phyloP scores from a whole-genome alignment of 2,888 invertebrate species.

The Eulithis prunata region DNA sequence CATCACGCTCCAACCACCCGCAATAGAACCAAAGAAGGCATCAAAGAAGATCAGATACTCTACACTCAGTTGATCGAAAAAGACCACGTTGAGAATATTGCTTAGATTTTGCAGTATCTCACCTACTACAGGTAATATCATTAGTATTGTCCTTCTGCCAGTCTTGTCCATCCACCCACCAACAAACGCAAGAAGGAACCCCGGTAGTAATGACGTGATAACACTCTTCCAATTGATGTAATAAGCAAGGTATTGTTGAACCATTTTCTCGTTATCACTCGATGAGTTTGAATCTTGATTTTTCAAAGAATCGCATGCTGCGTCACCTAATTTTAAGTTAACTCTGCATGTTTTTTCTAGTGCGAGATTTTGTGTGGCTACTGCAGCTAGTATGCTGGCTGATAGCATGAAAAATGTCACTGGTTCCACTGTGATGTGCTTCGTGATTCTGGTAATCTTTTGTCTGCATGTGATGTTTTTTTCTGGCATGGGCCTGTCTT shows the following conservation, averaged over 20 bases:
- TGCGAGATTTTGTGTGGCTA: conserved; percentile 90
- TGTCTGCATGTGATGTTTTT: conserved; percentile 29
- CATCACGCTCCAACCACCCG: conserved; percentile 47
- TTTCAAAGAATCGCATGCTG: conserved; percentile 88
- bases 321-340: conserved; percentile 86
- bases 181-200: conserved; percentile 88
- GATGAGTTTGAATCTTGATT: conserved; percentile 78
- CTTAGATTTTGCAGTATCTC: conserved; percentile 88
- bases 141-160: conserved; percentile 87
- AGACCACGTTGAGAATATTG: conserved; percentile 88
- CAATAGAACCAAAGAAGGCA: conserved; percentile 44
- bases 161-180: conserved; percentile 88
- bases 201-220: conserved; percentile 89
- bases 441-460: conserved; percentile 28
- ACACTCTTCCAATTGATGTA: conserved; percentile 91
- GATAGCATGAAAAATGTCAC: conserved; percentile 45
- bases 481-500: conserved; percentile 15
- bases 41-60: conserved; percentile 74
- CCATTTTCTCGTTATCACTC: conserved; percentile 73
- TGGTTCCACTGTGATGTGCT: conserved; percentile 52
- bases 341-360: conserved; percentile 91
- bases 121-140: conserved; percentile 89
- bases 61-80: conserved; percentile 88
- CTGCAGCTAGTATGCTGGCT: conserved; percentile 73
- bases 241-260: conserved; percentile 87